phyloP scores from a whole-genome alignment of 2,113 vertebrate genomes.

The Scomber scombrus region DNA sequence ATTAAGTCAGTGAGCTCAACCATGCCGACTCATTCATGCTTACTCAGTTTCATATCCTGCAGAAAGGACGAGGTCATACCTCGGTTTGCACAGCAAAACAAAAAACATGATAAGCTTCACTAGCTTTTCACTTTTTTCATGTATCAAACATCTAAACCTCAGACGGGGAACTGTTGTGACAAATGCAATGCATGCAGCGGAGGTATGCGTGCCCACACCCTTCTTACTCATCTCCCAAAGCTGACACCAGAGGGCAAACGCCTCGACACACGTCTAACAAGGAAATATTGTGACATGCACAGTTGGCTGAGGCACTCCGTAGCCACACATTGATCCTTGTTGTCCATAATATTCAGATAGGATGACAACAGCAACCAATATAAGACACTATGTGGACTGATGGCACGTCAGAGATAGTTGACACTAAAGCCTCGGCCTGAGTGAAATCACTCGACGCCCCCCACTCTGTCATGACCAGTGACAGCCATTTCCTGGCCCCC shows the following conservation, averaged over 20 bases:
- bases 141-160: neutral
- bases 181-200: neutral
- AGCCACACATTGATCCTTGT: conserved; percentile 2
- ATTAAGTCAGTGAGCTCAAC: neutral
- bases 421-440: conserved; percentile 24
- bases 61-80: too few species aligned
- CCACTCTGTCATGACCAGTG: conserved; percentile 57
- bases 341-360: neutral
- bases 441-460: conserved; percentile 40
- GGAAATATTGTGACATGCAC: neutral
- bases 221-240: conserved; percentile 4
- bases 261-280: neutral
- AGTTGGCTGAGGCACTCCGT: neutral
- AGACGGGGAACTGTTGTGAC: too few species aligned
- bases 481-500: conserved; percentile 58
- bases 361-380: neutral
- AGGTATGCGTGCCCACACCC: neutral
- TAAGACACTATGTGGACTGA: conserved; percentile 1
- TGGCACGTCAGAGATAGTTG: conserved; percentile 41
- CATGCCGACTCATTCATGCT: neutral
- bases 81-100: too few species aligned
- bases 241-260: conserved; percentile 29
- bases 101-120: too few species aligned
- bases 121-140: neutral
- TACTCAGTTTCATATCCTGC: too few species aligned